A percentile compares a stretch with the other conserved stretches of the same genome.
These are phyloP conservation scores for Catocala nupta DNA, from an alignment of 2,888 invertebrate species.

Conservation along the genomic window DNA sequence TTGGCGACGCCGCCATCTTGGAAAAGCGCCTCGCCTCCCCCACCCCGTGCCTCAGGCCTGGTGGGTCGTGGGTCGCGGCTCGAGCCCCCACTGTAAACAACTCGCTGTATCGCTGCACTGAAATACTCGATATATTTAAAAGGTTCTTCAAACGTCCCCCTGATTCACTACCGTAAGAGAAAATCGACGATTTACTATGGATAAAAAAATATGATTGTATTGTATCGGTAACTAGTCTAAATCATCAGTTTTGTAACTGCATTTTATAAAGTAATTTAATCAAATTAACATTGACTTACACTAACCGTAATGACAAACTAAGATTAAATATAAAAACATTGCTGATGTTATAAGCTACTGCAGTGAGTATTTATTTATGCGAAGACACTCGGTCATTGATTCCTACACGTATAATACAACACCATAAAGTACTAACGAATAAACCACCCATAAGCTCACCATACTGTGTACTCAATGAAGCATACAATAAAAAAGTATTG, in stretches of 20 bases:
- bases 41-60: conserved; percentile 36
- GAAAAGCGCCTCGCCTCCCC: conserved; percentile 59
- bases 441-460: too few relatives aligned
- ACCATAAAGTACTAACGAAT: too few relatives aligned
- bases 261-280: conserved; percentile 31
- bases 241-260: conserved; percentile 33
- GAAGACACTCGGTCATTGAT: too few relatives aligned
- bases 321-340: too few relatives aligned
- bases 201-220: conserved; percentile 66
- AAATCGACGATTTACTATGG: conserved; percentile 76
- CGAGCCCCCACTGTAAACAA: conserved; percentile 80
- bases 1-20: conserved; percentile 85
- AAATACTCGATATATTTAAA: conserved; percentile 86
- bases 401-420: too few relatives aligned
- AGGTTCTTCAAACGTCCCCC: conserved; percentile 70
- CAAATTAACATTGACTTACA: too few relatives aligned
- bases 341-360: too few relatives aligned
- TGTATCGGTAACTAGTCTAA: conserved; percentile 51
- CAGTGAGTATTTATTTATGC: too few relatives aligned
- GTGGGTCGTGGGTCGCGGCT: conserved; percentile 48
- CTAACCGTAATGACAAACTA: too few relatives aligned
- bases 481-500: too few relatives aligned
- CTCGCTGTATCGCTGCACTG: conserved; percentile 85
- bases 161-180: conserved; percentile 69
- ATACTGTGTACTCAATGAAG: too few relatives aligned